Base-by-base conservation (phyloP, 2,113 vertebrate species). In the Hypomesus transpacificus region DNA sequence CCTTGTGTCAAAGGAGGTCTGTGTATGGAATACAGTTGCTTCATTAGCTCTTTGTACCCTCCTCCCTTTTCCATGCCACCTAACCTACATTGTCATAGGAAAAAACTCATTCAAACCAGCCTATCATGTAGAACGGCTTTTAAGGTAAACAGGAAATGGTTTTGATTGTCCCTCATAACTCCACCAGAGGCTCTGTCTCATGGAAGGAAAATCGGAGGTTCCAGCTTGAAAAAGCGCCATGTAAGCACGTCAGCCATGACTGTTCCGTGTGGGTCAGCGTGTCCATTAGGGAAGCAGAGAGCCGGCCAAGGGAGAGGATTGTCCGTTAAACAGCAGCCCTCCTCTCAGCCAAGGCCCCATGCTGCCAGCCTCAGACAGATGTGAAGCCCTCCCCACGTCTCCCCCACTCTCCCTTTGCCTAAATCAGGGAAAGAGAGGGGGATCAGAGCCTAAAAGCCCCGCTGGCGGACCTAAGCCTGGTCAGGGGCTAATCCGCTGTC, bases 401-500 rank as follows among this genome's bases (percentile, higher is more conserved):
- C 21, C n/a, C 57, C 57, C 18, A 59, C 21, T 24, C 61, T 39
- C 28, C 61, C 79, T 69, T 79, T 66, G 20, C 69, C 74, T 85
- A 76, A 86, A 85, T 83, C 81, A 76, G 75, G 70, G 73, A 70
- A 64, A 70, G 69, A 76, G 80, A 54, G 6, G 22, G 79, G 81
- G 83, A 81, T 87, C 81, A 84, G 83, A 61, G 68, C 13, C 28
- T 61, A 17, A 66, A 68, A 75, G 59, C 58, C 28, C 58, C 28
- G 22, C 75, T 31, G 75, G 69, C 73, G 18, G 78, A 79, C 85
- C 68, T 64, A 71, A 78, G 82, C 67, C 76, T 85, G 76, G 81
- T 72, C 72, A 17, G 63, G 62, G 79, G 85, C 82, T 87, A 85
- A 88, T 85, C 85, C 71, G 66, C 82, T 80, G 83, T 75, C 76